Percentiles rank a stretch among this genome's conserved stretches.
These are phyloP conservation scores for Diplodus puntazzo DNA, from an alignment of 2,797 vertebrate species.

Conservation along the genomic window DNA sequence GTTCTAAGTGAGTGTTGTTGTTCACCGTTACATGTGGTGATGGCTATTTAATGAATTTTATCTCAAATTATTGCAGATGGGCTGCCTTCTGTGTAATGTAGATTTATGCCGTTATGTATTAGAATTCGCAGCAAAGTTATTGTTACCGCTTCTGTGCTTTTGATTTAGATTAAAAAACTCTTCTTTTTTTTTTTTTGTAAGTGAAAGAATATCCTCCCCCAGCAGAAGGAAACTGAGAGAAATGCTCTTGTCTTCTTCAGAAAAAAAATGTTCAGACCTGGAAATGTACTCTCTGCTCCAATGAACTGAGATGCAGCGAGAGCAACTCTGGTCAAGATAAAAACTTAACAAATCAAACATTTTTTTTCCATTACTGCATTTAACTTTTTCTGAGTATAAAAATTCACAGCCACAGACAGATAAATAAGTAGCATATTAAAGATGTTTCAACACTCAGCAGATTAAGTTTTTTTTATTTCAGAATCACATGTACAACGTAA, in stretches of 20 bases:
- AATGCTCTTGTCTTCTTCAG: conserved; percentile 12
- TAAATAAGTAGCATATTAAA: conserved; percentile 35
- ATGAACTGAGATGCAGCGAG: conserved; percentile 17
- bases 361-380: not conserved
- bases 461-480: conserved; percentile 69
- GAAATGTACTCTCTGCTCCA: conserved; percentile 28
- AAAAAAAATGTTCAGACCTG: conserved; percentile 30
- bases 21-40: not conserved
- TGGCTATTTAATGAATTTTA: not conserved
- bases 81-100: not conserved
- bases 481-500: conserved; percentile 74
- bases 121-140: not conserved
- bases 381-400: not conserved
- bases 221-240: conserved; percentile 22
- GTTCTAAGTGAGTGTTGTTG: not conserved
- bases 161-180: not conserved
- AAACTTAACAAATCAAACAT: conserved; percentile 27
- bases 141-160: conserved; percentile 5
- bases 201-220: not conserved
- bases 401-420: not conserved
- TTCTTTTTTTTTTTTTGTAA: conserved; percentile 4
- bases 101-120: not conserved
- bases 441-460: conserved; percentile 57
- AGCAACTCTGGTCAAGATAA: conserved; percentile 4
- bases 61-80: not conserved